These are phyloP conservation scores for Falco biarmicus DNA, from an alignment of 2,797 vertebrate species.

Conservation along the genomic window DNA sequence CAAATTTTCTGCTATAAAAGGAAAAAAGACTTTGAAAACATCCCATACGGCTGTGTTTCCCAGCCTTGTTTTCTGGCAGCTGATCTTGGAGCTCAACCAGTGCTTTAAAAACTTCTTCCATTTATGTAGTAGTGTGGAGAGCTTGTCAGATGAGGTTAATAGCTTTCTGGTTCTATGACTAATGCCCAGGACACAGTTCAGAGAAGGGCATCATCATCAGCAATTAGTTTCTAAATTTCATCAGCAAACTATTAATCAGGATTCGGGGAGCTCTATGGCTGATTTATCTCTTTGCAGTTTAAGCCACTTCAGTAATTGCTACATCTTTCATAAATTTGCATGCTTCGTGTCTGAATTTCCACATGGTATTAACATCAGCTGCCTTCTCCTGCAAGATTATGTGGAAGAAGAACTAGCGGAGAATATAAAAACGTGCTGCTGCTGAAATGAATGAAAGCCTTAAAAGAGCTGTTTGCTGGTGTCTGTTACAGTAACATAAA, in stretches of 20 bases:
- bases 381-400: not conserved
- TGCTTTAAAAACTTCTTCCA: slow-evolving; percentile 73
- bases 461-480: not conserved
- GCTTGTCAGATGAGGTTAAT: slow-evolving; percentile 60
- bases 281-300: slow-evolving; percentile 20
- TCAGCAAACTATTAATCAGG: slow-evolving; percentile 15
- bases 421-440: not conserved
- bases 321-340: not conserved
- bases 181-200: slow-evolving; percentile 43
- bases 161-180: slow-evolving; percentile 51
- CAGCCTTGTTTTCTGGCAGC: slow-evolving; percentile 73
- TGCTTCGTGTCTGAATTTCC: not conserved
- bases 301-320: not conserved
- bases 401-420: not conserved
- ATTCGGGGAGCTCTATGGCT: not conserved
- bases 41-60: slow-evolving; percentile 71
- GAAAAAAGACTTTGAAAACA: slow-evolving; percentile 84
- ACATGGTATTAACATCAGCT: not conserved
- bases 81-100: slow-evolving; percentile 64
- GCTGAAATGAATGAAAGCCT: not conserved
- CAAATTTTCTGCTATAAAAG: slow-evolving; percentile 95
- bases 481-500: not conserved
- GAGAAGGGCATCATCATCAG: not conserved
- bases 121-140: slow-evolving; percentile 72
- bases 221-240: slow-evolving; percentile 28